A percentile compares a stretch with the other conserved stretches of the same genome.
Conservation (phyloP, 2,797 vertebrate species). For the Myotis planiceps region DNA sequence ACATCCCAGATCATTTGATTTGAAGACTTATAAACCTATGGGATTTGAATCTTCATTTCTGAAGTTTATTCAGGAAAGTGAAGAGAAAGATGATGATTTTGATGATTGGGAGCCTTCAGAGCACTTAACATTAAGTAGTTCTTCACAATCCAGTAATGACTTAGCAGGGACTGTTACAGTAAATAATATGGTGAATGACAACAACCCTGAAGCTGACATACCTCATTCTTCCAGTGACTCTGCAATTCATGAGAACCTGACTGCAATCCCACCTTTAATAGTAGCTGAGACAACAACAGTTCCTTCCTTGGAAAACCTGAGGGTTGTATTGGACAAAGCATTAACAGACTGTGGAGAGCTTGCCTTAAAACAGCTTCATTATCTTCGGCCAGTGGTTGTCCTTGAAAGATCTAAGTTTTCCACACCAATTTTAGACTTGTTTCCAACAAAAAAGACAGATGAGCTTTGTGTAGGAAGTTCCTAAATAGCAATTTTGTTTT, state of each 20-base stretch:
- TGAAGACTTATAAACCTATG: conserved; percentile 94
- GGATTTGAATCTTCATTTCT: conserved; percentile 98
- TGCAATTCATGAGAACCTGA: conserved; percentile 80
- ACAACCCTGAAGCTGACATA: conserved; percentile 83
- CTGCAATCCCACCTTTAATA: conserved; percentile 90
- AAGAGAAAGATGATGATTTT: conserved; percentile 88
- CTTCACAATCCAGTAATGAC: conserved; percentile 76
- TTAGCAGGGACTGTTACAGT: conserved; percentile 82
- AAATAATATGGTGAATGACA: conserved; percentile 75
- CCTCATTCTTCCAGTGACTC: conserved; percentile 87
- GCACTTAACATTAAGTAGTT: conserved; percentile 78
- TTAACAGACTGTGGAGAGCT: conserved; percentile 97
- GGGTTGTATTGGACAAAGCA: conserved; percentile 96
- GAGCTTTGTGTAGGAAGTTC: conserved; percentile 94
- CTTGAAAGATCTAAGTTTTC: conserved; percentile 96
- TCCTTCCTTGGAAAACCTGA: conserved; percentile 94
- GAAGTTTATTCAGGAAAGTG: conserved; percentile 96
- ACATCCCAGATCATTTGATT: conserved; percentile 89
- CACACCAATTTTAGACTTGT: conserved; percentile 92
- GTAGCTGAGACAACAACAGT: conserved; percentile 86
- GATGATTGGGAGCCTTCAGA: conserved; percentile 86
- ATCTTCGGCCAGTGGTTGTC: conserved; percentile 98
- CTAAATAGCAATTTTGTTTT: conserved; percentile 84
- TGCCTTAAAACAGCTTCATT: conserved; percentile 99
- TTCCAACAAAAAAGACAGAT: conserved; percentile 94